Base-by-base conservation (phyloP, 2,113 vertebrate species). In the Phalacrocorax brasilianus region DNA sequence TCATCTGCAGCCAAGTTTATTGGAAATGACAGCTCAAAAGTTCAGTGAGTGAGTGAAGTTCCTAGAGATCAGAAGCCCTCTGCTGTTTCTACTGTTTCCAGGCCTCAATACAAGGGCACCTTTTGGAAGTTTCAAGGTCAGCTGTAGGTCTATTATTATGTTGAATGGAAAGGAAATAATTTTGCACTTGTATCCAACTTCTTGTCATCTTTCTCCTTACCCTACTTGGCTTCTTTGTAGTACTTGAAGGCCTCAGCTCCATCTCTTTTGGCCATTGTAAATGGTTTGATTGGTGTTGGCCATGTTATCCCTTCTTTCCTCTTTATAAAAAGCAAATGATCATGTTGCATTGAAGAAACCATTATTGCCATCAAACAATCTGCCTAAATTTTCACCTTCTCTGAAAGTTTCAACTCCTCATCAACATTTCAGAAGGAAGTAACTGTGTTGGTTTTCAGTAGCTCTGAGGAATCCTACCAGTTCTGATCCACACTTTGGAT, bases 41-140 rank as follows among this genome's bases (percentile, higher is more conserved):
- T 97, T 97, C 95, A 97, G 96, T 95, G 96, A 97, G 80, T 91
- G 97, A 97, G 95, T 97, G 97, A 97, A 97, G 95, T 97, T 97
- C 96, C 94, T 90, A 94, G 93, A 97, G 96, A 97, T 97, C 96
- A 97, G 94, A 97, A 95, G 92, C 91, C 94, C 97, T 97, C 97
- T 96, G 96, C 96, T 97, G 97, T 97, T 97, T 95, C 96, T 95
- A 80, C 96, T 97, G 93, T 97, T 95, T 97, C 97, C 97, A 97
- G 96, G 91, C 94, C 97, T 97, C 96, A 97, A 97, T 97, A 94
- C 89, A 97, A 94, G 95, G 97, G 96, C 95, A 97, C 93, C 95
- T 97, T 97, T 97, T 97, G 96, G 96, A 97, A 97, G 94, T 97
- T 96, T 97, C 91, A 97, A 97, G 97, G 96, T 96, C 96, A 97